Percentiles rank a stretch among this genome's conserved stretches.
phyloP scores from a whole-genome alignment of 1,140 invertebrate genomes.

The Drosophila obscura region DNA sequence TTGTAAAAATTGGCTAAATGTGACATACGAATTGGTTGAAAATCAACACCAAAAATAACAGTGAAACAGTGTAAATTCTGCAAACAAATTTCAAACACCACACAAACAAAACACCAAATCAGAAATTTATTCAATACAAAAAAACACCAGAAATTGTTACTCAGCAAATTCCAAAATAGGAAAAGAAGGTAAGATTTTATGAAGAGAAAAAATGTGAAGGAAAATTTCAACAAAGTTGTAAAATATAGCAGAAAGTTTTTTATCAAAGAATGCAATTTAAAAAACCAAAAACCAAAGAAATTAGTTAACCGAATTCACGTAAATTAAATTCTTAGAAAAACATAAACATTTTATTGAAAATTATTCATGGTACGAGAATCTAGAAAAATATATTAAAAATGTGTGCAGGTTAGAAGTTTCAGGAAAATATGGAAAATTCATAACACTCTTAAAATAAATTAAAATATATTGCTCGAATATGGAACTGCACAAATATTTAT shows the following conservation, averaged over 20 bases:
- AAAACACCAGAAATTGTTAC: slow-evolving; percentile 32
- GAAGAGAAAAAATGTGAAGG: neutral
- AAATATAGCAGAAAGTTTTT: slow-evolving; percentile 27
- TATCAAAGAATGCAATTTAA: neutral
- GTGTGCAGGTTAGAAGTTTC: too few species aligned
- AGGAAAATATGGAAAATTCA: too few species aligned
- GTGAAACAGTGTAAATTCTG: slow-evolving; percentile 37
- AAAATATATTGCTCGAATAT: too few species aligned
- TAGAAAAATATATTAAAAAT: too few species aligned
- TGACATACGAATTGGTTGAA: slow-evolving; percentile 57
- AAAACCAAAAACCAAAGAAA: neutral
- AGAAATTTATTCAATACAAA: slow-evolving; percentile 33
- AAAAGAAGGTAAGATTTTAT: slow-evolving; percentile 45
- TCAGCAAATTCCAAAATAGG: slow-evolving; percentile 25
- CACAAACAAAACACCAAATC: slow-evolving; percentile 25
- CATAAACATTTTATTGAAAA: too few species aligned
- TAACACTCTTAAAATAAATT: too few species aligned
- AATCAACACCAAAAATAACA: slow-evolving; percentile 8
- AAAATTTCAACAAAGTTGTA: neutral
- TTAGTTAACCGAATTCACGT: slow-evolving; percentile 35
- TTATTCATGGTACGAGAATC: too few species aligned
- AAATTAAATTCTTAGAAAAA: too few species aligned
- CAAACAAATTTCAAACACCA: slow-evolving; percentile 19
- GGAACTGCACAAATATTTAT: too few species aligned
- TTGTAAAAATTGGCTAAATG: slow-evolving; percentile 48